Base-by-base conservation (phyloP, 2,888 invertebrate species). In the Azorinus chamasolen region DNA sequence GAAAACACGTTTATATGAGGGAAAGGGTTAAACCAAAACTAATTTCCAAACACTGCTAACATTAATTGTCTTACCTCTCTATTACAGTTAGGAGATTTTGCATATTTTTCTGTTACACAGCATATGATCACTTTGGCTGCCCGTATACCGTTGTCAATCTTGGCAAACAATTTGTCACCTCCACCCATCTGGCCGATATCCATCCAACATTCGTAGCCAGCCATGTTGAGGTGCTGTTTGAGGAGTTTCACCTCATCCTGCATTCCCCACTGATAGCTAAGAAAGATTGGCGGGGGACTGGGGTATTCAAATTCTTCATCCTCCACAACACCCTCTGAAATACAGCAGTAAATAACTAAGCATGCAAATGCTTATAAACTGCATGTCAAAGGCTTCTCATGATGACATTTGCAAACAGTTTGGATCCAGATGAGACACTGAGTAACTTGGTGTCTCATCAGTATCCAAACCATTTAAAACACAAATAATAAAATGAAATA, bases 131-230 rank as follows among this genome's bases (percentile, higher is more conserved):
- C 84, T 78, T 90, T 91, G 8, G 91, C 90, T 64, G 45, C 81
- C 20, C 81, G 22, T 2, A 92, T 89, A 5, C 92, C 92, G 16
- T 75, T 64, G 79, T 92, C 92, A 43, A 92, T 92, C 70, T 91
- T 91, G 54, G 87, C 87, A 76, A 89, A 92, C 46, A 92, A 82
- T 69, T 92, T 92, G 78, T 92, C 92, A 18, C 92, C 92, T 0
- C 92, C 92, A 18, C 92, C 92, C 92, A 92, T 92, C 79, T 92
- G 91, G 39, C 92, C 92, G 50, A 91, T 87, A 77, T 92, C 92
- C 89, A 92, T 88, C 92, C 92, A 92, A 70, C 91, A 90, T 39
- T 84, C 83, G 70, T 87, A 91, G 14, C 91, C 91, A 2, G 91
- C 92, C 89, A 87, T 87, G 65, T 87, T 86, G 53, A 92, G 84